Conservation (phyloP, 2,113 vertebrate species). For the Siphamia tubifer region DNA sequence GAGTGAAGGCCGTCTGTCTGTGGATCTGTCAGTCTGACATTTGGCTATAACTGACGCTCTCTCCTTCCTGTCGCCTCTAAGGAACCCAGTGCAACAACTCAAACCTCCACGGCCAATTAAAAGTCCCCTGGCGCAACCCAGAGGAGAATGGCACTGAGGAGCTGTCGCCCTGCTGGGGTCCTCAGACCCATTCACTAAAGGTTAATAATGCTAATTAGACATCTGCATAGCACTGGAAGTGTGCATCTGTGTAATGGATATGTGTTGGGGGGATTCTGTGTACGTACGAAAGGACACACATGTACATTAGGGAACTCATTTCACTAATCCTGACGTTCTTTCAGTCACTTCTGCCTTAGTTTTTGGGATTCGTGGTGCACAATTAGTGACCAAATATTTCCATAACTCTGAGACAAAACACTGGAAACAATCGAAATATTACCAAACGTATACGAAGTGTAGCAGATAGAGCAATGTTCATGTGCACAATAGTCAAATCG, state of each 20-base stretch:
- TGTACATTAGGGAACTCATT: background rate
- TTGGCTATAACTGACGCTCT: slow-evolving; percentile 23
- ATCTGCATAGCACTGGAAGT: slow-evolving; percentile 16
- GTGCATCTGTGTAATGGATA: slow-evolving; percentile 6
- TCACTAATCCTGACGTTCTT: slow-evolving; percentile 2
- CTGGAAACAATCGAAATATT: too few relatives aligned
- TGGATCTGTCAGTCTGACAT: slow-evolving; percentile 21
- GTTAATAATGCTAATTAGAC: slow-evolving; percentile 73
- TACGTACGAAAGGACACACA: background rate
- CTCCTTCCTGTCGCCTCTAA: slow-evolving; percentile 2
- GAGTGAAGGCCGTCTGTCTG: slow-evolving; percentile 40
- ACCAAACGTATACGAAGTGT: too few relatives aligned
- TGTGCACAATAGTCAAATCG: too few relatives aligned
- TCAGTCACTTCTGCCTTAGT: slow-evolving; percentile 26
- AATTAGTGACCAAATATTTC: too few relatives aligned
- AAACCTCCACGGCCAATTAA: slow-evolving; percentile 68
- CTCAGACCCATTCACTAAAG: slow-evolving; percentile 60
- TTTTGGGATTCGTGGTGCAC: background rate
- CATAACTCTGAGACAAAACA: too few relatives aligned
- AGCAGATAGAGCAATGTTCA: too few relatives aligned
- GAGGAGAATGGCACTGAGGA: slow-evolving; percentile 27
- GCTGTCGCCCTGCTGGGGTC: slow-evolving; percentile 47
- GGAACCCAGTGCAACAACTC: background rate
- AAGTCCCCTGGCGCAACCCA: slow-evolving; percentile 46
- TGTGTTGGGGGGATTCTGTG: background rate